A percentile compares a stretch with the other conserved stretches of the same genome.
Evolutionary conservation across 1,140 invertebrate genomes (phyloP).

Genomic region (Sweltsa coloradensis): DNA sequence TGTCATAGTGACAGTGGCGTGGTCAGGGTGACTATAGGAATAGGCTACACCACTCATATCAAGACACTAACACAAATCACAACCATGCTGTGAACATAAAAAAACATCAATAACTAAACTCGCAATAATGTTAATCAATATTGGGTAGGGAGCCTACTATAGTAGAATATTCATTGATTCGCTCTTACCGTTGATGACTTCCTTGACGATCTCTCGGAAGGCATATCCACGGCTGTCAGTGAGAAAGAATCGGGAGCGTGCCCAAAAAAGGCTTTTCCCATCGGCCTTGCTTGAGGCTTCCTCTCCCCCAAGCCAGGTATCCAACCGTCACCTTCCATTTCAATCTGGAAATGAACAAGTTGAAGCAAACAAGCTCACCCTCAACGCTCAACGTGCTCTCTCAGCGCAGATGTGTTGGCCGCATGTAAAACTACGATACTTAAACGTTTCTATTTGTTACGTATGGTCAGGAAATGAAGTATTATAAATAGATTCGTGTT

Average conservation of each 20-base stretch:
- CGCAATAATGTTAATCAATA: not conserved
- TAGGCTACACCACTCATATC: not conserved
- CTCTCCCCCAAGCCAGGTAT: constrained; percentile 24
- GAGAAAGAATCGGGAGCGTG: constrained; percentile 25
- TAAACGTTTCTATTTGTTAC: too few species aligned
- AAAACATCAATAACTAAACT: too few species aligned
- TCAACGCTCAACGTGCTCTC: too few species aligned
- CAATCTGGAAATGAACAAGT: too few species aligned
- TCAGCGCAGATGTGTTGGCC: too few species aligned
- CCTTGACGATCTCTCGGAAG: constrained; percentile 17
- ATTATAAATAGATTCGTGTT: too few species aligned
- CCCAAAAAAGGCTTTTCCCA: constrained; percentile 26
- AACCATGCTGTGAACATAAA: too few species aligned
- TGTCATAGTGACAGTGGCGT: not conserved
- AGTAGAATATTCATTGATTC: not conserved
- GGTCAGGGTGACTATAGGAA: not conserved
- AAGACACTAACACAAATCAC: too few species aligned
- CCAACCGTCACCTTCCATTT: too few species aligned
- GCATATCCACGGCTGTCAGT: constrained; percentile 21
- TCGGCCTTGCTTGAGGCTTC: constrained; percentile 21
- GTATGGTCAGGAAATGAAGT: too few species aligned
- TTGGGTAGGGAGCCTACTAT: not conserved
- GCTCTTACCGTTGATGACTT: constrained; percentile 7
- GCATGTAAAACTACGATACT: too few species aligned
- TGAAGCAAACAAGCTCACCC: too few species aligned